Conservation (phyloP, 2,797 vertebrate genomes). For the Enteromius mattozi region DNA sequence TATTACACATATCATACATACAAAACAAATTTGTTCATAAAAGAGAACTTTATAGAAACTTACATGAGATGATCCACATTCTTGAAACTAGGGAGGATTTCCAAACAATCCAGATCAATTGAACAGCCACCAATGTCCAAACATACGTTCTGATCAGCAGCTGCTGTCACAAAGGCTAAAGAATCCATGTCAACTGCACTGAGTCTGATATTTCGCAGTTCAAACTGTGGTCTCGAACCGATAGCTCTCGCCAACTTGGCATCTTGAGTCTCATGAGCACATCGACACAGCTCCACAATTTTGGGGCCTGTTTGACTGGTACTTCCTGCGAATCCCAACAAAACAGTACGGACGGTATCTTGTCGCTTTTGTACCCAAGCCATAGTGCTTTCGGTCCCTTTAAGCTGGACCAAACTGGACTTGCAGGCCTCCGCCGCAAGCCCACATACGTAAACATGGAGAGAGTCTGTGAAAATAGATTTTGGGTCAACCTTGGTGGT, state of each 20-base stretch:
- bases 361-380: conserved; percentile 79
- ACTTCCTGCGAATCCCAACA: conserved; percentile 75
- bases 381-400: conserved; percentile 57
- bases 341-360: conserved; percentile 70
- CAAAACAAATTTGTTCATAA: background rate
- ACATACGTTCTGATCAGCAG: conserved; percentile 66
- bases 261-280: conserved; percentile 84
- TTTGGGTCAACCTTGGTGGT: conserved; percentile 79
- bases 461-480: conserved; percentile 79
- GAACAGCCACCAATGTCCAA: conserved; percentile 87
- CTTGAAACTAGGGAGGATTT: conserved; percentile 79
- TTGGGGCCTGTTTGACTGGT: conserved; percentile 85
- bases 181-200: conserved; percentile 80
- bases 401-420: conserved; percentile 74
- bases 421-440: conserved; percentile 80
- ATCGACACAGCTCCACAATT: conserved; percentile 86
- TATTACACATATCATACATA: background rate
- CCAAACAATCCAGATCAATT: conserved; percentile 82
- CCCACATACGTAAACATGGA: conserved; percentile 86
- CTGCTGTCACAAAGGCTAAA: conserved; percentile 81
- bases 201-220: conserved; percentile 86
- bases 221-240: conserved; percentile 73
- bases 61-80: conserved; percentile 84
- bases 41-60: conserved; percentile 53
- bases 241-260: conserved; percentile 71